Percentiles rank a stretch among this genome's conserved stretches.
phyloP scores from a whole-genome alignment of 2,888 invertebrate species.

The Ochlodes sylvanus region DNA sequence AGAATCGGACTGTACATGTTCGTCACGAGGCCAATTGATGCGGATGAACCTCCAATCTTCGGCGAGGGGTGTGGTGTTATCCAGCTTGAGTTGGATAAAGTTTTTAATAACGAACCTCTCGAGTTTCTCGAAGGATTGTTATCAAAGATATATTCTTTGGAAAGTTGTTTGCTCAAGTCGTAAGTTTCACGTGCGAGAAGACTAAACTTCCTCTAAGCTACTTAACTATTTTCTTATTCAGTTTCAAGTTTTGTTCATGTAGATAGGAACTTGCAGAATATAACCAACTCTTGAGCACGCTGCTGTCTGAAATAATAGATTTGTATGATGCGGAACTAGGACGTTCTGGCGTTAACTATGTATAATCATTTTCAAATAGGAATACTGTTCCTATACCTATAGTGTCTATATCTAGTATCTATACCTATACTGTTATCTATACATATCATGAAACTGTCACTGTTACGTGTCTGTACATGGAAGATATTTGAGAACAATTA shows the following conservation, averaged over 20 bases:
- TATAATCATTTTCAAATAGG: no score
- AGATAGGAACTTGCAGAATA: not conserved
- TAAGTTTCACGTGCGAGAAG: slow-evolving; percentile 5
- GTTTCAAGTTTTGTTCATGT: not conserved
- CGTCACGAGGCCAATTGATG: no score
- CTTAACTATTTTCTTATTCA: slow-evolving; percentile 6
- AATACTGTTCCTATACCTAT: not conserved
- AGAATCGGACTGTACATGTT: no score
- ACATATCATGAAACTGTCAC: no score
- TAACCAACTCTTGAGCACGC: not conserved
- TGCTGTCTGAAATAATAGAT: no score
- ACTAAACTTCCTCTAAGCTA: slow-evolving; percentile 19
- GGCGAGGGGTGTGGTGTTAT: no score
- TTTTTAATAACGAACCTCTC: slow-evolving; percentile 17
- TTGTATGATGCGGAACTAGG: no score
- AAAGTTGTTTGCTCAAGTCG: slow-evolving; percentile 17
- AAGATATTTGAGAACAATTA: no score
- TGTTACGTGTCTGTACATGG: no score
- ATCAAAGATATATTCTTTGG: slow-evolving; percentile 23
- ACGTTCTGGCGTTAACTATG: no score
- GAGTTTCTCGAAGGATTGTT: slow-evolving; percentile 20
- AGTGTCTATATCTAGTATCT: not conserved
- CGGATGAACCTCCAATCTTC: no score
- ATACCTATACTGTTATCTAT: not conserved
- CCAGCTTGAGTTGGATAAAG: not conserved